phyloP scores from a whole-genome alignment of 2,888 invertebrate genomes.

The Tetranychus piercei region DNA sequence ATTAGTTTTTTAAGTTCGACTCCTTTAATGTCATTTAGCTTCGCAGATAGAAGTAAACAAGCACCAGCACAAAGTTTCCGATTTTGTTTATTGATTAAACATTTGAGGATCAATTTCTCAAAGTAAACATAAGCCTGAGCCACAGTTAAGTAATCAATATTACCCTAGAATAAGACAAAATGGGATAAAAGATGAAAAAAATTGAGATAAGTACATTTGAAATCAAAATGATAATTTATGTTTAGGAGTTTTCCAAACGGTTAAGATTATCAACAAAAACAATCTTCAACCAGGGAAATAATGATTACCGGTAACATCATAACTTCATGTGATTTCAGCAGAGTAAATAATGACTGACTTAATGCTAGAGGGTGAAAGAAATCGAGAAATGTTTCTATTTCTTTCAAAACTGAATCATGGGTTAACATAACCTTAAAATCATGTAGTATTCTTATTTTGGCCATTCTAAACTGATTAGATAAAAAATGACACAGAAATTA shows the following conservation, averaged over 20 bases:
- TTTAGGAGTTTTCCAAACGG: background rate
- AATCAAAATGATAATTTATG: background rate
- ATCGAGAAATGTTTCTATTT: no score
- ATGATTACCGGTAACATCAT: no score
- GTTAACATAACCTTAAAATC: no score
- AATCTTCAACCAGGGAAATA: no score
- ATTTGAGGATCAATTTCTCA: conserved; percentile 74
- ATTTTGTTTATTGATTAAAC: conserved; percentile 81
- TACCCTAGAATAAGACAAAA: conserved; percentile 39
- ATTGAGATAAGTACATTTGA: background rate
- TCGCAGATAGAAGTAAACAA: conserved; percentile 77
- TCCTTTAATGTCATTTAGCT: conserved; percentile 90
- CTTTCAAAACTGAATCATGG: no score
- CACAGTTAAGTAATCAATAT: conserved; percentile 65
- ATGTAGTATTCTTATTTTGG: no score
- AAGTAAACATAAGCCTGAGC: conserved; percentile 97
- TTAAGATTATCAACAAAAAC: no score
- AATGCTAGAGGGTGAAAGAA: no score
- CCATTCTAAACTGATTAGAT: no score
- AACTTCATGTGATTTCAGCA: no score
- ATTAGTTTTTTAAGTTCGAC: conserved; percentile 63
- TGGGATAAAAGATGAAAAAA: conserved; percentile 20
- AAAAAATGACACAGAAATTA: no score
- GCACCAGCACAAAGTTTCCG: conserved; percentile 88
- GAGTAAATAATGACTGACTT: no score